These are phyloP conservation scores for Sebastes vulpes DNA, from an alignment of 2,797 vertebrate species.

Conservation along the genomic window DNA sequence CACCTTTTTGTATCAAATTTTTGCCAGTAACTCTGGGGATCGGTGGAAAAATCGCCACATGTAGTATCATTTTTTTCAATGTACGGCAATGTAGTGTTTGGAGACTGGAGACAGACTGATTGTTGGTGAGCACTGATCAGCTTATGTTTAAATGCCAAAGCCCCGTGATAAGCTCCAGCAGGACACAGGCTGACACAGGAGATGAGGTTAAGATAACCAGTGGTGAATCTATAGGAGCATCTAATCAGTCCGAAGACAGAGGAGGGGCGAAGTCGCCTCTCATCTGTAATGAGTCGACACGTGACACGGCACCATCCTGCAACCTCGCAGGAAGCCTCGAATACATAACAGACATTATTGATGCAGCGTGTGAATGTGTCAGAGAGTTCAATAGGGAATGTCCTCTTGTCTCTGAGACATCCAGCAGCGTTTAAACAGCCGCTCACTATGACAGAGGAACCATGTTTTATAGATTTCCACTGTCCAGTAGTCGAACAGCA, in stretches of 20 bases:
- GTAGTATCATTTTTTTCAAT: neutral
- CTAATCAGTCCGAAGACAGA: neutral
- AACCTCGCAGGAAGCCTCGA: conserved; percentile 28
- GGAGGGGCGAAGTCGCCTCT: neutral
- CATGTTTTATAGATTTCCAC: neutral
- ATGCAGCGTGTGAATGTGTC: conserved; percentile 38
- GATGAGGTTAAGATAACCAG: neutral
- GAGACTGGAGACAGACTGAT: neutral
- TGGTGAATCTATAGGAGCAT: neutral
- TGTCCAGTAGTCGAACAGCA: neutral
- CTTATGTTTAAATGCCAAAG: neutral
- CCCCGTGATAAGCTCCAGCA: neutral
- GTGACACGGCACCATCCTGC: conserved; percentile 8
- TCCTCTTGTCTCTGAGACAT: neutral
- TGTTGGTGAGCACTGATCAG: neutral
- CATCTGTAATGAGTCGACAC: neutral
- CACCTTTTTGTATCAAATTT: neutral
- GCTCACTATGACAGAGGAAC: neutral
- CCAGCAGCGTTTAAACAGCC: neutral
- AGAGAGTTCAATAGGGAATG: conserved; percentile 9
- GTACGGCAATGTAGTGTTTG: too few species aligned
- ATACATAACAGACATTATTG: conserved; percentile 44
- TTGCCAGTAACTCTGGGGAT: too few species aligned
- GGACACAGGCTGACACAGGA: neutral
- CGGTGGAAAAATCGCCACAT: neutral